Base-by-base conservation (phyloP, 2,888 invertebrate genomes). In the Cantharis flavilabris region DNA sequence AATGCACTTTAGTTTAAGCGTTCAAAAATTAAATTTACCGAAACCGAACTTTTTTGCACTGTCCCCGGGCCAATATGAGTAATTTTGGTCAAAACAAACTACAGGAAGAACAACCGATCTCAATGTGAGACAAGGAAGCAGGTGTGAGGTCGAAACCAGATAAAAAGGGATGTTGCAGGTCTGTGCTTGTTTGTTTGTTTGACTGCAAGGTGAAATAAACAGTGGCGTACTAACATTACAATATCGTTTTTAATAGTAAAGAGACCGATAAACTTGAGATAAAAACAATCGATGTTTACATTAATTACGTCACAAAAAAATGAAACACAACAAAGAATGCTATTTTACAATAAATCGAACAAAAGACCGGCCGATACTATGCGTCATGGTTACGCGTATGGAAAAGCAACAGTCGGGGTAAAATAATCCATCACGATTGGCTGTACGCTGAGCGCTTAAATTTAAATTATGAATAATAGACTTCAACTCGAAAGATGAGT, bases 101-200 rank as follows among this genome's bases (percentile, higher is more conserved):
- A 23, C 65, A 67, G 23, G 23, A n/a, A 67, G 23, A 26, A 67
- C 65, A 67, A 67, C 49, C 23, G 18, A 67, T 20, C 20, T 67
- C 65, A 10, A 13, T 23, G 23, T 26, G 65, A 67, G 16, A 14
- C n/a, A 64, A 65, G 26, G 64, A 67, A 65, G 73, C 73, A 73
- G 73, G 73, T 73, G 73, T 73, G 28, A 11, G 69, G 65, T n/a
- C 18, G 20, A 20, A 20, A 62, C 13, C 10, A 62, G 33, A 73
- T 73, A 73, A 73, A 20, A 26, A 26, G 73, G 73, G 69, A 49
- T 69, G 69, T 49, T 69, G 69, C 73, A 73, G 67, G 73, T 73
- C 26, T 67, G 9, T 7, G 30, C 73, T 23, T 73, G 73, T 69
- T 73, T 73, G 73, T 69, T 73, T 69, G 73, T 73, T 73, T 73